These are phyloP conservation scores for Aphidius ervi DNA, from an alignment of 1,140 invertebrate species.

Conservation along the genomic window DNA sequence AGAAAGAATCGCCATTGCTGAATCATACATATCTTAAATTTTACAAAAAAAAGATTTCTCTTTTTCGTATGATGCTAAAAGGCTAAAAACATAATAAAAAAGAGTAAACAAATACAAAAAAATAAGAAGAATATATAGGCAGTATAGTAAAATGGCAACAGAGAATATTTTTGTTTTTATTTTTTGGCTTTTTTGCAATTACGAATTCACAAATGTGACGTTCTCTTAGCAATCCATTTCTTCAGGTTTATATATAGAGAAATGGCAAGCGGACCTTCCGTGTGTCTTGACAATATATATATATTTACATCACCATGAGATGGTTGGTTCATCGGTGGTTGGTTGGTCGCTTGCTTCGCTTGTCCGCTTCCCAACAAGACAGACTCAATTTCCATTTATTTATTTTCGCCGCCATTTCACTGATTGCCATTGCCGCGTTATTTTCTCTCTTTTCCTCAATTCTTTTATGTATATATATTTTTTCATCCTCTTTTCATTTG, in stretches of 20 bases:
- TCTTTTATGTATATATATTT: conserved; percentile 5
- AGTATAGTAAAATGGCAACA: neutral
- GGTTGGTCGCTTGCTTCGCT: conserved; percentile 22
- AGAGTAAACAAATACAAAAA: neutral
- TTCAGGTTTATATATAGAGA: conserved; percentile 30
- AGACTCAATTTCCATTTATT: conserved; percentile 50
- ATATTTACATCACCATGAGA: neutral
- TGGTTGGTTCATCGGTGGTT: conserved; percentile 21
- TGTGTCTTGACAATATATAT: conserved; percentile 5
- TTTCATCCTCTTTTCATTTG: conserved; percentile 1
- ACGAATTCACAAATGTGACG: conserved; percentile 38
- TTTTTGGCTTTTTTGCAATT: too few species aligned
- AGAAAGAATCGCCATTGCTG: conserved; percentile 19
- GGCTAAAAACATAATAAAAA: neutral
- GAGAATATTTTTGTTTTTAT: conserved; percentile 31
- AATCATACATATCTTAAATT: conserved; percentile 15
- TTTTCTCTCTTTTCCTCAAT: conserved; percentile 19
- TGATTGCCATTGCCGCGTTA: conserved; percentile 38
- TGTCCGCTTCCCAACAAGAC: conserved; percentile 32
- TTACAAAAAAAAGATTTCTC: conserved; percentile 10
- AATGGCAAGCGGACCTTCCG: neutral
- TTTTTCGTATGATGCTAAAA: neutral
- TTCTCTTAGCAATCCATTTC: conserved; percentile 39
- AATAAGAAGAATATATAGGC: neutral
- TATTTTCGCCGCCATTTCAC: conserved; percentile 49